Conservation (phyloP, 2,888 invertebrate species). For the Synanthedon andrenaeformis region DNA sequence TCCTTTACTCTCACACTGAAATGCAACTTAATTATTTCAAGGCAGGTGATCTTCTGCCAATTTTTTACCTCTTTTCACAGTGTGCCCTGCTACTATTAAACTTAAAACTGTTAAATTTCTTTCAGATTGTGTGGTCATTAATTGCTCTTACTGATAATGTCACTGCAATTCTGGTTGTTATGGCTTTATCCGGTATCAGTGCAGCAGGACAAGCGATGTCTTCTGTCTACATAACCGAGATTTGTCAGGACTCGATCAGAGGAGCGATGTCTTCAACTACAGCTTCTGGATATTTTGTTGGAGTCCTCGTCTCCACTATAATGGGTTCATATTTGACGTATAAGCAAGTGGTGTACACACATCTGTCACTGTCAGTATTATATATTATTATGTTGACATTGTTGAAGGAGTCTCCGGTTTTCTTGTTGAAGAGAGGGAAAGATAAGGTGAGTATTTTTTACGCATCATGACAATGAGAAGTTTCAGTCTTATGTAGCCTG, state of each 20-base stretch:
- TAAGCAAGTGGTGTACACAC: slow-evolving; percentile 28
- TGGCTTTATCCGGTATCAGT: slow-evolving; percentile 8
- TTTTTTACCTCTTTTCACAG: too few species aligned
- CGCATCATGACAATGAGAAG: neutral
- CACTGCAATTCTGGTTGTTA: slow-evolving; percentile 5
- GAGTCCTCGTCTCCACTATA: slow-evolving; percentile 7
- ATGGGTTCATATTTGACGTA: slow-evolving; percentile 10
- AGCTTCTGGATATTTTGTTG: slow-evolving; percentile 8
- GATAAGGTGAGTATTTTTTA: slow-evolving; percentile 26
- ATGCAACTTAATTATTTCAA: too few species aligned
- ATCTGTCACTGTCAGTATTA: slow-evolving; percentile 30
- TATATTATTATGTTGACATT: slow-evolving; percentile 30
- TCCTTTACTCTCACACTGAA: too few species aligned
- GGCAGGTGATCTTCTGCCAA: too few species aligned
- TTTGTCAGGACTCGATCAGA: slow-evolving; percentile 10
- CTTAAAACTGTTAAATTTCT: neutral
- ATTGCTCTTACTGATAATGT: slow-evolving; percentile 6
- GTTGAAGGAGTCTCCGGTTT: slow-evolving; percentile 46
- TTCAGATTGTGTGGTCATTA: slow-evolving; percentile 10
- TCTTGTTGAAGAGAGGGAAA: slow-evolving; percentile 31
- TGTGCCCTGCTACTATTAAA: neutral
- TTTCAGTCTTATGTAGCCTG: too few species aligned
- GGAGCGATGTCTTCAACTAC: slow-evolving; percentile 8
- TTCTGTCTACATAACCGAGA: slow-evolving; percentile 11
- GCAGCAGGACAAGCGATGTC: slow-evolving; percentile 10